Base-by-base conservation (phyloP, 2,888 invertebrate genomes). In the Elegia similella region DNA sequence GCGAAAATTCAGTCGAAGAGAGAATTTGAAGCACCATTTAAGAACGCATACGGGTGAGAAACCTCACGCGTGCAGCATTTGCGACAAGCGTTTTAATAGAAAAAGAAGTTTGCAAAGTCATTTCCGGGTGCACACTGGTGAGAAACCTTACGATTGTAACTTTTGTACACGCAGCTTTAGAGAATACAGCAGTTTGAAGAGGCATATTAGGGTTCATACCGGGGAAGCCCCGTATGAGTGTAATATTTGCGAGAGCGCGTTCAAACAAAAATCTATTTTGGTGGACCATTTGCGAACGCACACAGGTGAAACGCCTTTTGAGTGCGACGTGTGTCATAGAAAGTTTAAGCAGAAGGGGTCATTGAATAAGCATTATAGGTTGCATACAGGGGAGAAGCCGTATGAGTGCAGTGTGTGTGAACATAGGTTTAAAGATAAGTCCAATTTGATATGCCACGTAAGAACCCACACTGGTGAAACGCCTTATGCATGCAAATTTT, bases 11-110 rank as follows among this genome's bases (percentile, higher is more conserved):
- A 38, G 3, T 12, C 5, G n/a, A 12, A 5, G 5, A 12, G 10
- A 38, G 6, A 38, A 38, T 12, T 60, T 64, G 43, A 57, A 7
- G 44, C 43, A 6, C 8, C 66, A 66, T 32, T 12, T 60, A 1
- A 61, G 50, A 29, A 60, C 52, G 6, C 60, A 66, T 23, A 63
- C 65, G 1, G 60, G 65, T 0, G 61, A 64, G 32, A 69, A 67
- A 52, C 61, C 60, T 2, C 59, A 52, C 29, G 29, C 8, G 12
- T 52, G 55, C 32, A 42, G 30, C 10, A 10, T 52, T 1, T 56
- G 59, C 12, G 15, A n/a, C 1, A 38, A 3, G 3, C 2, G 38
- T 5, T 38, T 38, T n/a, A 6, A 12, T 38, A n/a, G n/a, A 38
- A 38, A n/a, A n/a, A 12, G n/a, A 6, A 38, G n/a, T 3, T 38